A percentile compares a stretch with the other conserved stretches of the same genome.
Conservation (phyloP, 2,797 vertebrate genomes). For the Malurus leucopterus region DNA sequence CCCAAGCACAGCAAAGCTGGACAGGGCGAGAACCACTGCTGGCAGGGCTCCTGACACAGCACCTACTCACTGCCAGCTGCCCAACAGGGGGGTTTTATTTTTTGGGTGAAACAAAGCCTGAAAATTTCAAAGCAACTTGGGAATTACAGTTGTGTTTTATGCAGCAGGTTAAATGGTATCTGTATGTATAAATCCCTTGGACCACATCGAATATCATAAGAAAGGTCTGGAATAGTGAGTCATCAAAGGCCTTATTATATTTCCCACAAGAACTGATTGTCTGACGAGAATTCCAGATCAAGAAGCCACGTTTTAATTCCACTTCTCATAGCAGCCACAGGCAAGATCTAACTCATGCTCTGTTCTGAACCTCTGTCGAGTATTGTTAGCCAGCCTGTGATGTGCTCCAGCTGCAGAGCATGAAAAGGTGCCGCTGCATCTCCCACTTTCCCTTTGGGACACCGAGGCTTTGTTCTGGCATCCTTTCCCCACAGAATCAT, state of each 20-base stretch:
- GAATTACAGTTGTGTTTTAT: background rate
- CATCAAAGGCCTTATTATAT: background rate
- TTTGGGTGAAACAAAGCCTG: background rate
- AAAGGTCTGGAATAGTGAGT: background rate
- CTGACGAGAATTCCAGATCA: background rate
- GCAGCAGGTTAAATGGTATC: background rate
- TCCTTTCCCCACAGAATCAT: background rate
- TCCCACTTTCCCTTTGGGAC: background rate
- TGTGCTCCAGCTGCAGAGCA: background rate
- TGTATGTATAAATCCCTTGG: background rate
- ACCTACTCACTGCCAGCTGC: background rate
- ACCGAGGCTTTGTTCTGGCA: background rate
- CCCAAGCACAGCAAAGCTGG: accelerated
- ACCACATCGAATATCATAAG: background rate
- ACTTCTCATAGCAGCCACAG: background rate
- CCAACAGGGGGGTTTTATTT: background rate
- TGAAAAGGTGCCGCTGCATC: accelerated
- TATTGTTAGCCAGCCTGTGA: background rate
- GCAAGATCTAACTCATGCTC: background rate
- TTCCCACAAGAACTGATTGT: background rate
- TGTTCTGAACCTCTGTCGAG: background rate
- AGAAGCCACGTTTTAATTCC: background rate
- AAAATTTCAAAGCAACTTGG: background rate
- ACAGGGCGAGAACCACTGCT: background rate
- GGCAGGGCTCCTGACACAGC: background rate